Conservation (phyloP, 2,113 vertebrate genomes). For the Oreochromis tanganicae region DNA sequence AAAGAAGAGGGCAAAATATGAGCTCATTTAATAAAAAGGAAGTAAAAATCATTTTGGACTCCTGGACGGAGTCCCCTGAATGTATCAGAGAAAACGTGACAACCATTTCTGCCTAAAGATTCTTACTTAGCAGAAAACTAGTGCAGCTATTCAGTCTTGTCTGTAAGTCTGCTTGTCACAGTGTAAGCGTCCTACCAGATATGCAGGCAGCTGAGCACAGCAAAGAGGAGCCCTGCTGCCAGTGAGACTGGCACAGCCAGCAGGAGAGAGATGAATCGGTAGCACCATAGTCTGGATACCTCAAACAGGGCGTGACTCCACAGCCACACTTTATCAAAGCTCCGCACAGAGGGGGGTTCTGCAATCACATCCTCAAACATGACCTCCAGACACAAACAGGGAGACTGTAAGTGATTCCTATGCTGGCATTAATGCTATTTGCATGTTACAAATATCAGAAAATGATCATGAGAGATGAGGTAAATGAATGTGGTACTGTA, state of each 20-base stretch:
- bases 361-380: conserved; percentile 67
- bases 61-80: background rate
- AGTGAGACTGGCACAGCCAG: conserved; percentile 59
- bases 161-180: background rate
- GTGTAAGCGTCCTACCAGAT: conserved; percentile 49
- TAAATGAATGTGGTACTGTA: background rate
- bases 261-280: conserved; percentile 52
- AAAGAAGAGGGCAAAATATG: background rate
- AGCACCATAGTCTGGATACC: conserved; percentile 55
- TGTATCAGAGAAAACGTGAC: background rate
- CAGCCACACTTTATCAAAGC: conserved; percentile 63
- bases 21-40: background rate
- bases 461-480: background rate
- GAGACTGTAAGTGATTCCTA: background rate
- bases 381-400: conserved; percentile 39
- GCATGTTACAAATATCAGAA: background rate
- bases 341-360: conserved; percentile 54
- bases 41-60: background rate
- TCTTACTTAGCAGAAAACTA: background rate
- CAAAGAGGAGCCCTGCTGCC: conserved; percentile 49
- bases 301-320: conserved; percentile 63
- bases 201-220: conserved; percentile 61
- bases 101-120: background rate
- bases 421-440: background rate
- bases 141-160: background rate